Percentiles rank a stretch among this genome's conserved stretches.
Conservation (phyloP, 2,797 vertebrate genomes). For the Vultur gryphus region DNA sequence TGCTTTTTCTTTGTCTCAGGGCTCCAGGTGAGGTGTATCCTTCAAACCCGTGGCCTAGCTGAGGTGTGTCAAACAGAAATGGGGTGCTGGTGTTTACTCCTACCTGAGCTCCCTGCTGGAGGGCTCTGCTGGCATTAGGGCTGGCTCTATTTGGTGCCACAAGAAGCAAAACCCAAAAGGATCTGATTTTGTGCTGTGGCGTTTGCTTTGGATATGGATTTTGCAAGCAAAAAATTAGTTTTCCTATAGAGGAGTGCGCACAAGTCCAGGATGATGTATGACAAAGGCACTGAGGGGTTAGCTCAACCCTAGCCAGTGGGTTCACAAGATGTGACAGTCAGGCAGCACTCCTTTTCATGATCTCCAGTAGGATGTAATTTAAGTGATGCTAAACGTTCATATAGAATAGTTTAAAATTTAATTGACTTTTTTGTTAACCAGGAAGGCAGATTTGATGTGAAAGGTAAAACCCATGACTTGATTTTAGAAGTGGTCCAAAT, state of each 20-base stretch:
- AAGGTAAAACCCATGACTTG: neutral
- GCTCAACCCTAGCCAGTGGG: neutral
- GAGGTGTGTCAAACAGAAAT: neutral
- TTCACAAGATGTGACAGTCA: neutral
- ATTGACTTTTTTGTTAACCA: neutral
- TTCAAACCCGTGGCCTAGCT: neutral
- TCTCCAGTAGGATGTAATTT: neutral
- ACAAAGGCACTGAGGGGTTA: neutral
- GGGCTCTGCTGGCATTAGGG: neutral
- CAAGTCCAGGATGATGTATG: neutral
- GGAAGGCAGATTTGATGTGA: neutral
- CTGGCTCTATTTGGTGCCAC: neutral
- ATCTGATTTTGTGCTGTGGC: neutral
- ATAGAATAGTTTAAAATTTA: neutral
- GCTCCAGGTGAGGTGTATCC: neutral
- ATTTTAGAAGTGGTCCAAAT: neutral
- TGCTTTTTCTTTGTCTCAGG: neutral
- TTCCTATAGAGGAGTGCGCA: neutral
- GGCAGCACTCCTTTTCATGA: neutral
- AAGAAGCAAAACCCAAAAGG: neutral
- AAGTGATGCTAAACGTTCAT: neutral
- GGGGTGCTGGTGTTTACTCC: neutral
- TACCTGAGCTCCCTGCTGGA: neutral
- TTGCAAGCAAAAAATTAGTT: neutral
- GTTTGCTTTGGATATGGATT: neutral